Percentiles rank a stretch among this genome's conserved stretches.
phyloP scores from a whole-genome alignment of 64 coral and sea anemone genomes.

The Pocillopora damicornis region DNA sequence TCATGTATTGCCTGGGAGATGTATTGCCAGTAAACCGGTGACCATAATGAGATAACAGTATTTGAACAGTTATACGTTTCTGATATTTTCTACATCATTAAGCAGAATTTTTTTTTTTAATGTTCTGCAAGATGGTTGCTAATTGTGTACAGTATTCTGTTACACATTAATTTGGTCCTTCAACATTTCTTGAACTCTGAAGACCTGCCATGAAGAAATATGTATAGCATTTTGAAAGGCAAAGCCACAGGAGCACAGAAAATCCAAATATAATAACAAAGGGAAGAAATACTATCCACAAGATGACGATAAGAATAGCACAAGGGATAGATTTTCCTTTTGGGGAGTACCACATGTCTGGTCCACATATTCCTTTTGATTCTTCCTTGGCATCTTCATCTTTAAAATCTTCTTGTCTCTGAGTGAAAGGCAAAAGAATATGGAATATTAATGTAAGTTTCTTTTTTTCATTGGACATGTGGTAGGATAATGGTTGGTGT shows the following conservation, averaged over 20 bases:
- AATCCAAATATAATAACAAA: neutral
- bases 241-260: neutral
- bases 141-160: neutral
- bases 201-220: neutral
- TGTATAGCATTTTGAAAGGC: neutral
- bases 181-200: neutral
- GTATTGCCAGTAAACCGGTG: too few species aligned
- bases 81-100: too few species aligned
- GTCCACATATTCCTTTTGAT: slow-evolving; percentile 10
- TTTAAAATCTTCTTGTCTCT: neutral
- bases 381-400: neutral
- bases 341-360: slow-evolving; percentile 26
- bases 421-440: neutral
- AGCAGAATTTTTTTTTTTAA: too few species aligned
- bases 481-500: too few species aligned
- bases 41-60: too few species aligned
- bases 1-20: too few species aligned
- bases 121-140: too few species aligned
- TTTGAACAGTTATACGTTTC: too few species aligned
- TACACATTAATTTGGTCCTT: neutral
- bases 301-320: neutral
- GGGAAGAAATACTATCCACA: neutral
- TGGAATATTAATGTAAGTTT: too few species aligned
- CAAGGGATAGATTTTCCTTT: slow-evolving; percentile 17
- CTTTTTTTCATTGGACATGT: too few species aligned